Conservation (phyloP, 2,113 vertebrate genomes). For the Alligator mississippiensis region DNA sequence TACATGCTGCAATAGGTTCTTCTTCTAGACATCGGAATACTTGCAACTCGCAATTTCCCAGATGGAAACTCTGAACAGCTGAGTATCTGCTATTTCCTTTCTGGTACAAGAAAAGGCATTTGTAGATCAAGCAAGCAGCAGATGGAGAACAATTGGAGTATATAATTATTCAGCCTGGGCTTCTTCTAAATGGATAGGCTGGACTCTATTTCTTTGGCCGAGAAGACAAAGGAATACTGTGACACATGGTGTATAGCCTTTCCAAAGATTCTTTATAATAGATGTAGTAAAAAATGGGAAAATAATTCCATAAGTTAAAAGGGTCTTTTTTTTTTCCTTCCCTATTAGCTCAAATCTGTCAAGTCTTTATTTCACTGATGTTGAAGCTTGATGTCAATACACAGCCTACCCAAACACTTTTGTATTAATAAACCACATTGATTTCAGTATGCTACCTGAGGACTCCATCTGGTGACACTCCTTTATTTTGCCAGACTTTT, state of each 20-base stretch:
- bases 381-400: constrained; percentile 58
- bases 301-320: constrained; percentile 37
- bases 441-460: constrained; percentile 70
- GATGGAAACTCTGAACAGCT: constrained; percentile 60
- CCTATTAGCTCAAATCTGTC: constrained; percentile 47
- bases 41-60: constrained; percentile 32
- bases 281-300: constrained; percentile 13
- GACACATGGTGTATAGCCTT: constrained; percentile 28
- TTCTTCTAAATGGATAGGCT: constrained; percentile 56
- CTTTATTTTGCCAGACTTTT: constrained; percentile 59
- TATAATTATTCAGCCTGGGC: constrained; percentile 57
- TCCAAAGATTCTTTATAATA: constrained; percentile 48
- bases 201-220: constrained; percentile 57
- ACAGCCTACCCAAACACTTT: constrained; percentile 51
- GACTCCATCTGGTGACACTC: constrained; percentile 62
- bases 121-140: constrained; percentile 69
- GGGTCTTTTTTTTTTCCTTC: not conserved
- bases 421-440: constrained; percentile 60
- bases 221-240: constrained; percentile 35
- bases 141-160: constrained; percentile 71
- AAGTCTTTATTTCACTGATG: constrained; percentile 17
- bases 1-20: not conserved
- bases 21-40: not conserved
- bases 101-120: constrained; percentile 69
- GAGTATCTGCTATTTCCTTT: constrained; percentile 64